These are phyloP conservation scores for Hydrocynus forskahlii DNA, from an alignment of 2,797 vertebrate species.

Conservation along the genomic window DNA sequence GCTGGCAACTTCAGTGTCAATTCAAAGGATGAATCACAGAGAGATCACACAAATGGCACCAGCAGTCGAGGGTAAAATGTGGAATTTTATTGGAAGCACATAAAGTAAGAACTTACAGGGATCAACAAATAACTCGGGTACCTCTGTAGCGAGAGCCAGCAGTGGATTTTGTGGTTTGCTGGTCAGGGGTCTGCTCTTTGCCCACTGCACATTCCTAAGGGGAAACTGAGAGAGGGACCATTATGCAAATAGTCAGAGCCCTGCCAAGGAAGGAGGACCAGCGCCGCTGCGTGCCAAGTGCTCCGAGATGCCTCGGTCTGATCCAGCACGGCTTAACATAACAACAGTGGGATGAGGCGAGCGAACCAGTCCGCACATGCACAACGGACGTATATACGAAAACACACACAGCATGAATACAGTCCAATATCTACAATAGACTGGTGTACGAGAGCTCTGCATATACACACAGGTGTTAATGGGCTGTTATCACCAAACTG, in stretches of 20 bases:
- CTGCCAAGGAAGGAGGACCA: conserved; percentile 74
- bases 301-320: conserved; percentile 76
- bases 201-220: conserved; percentile 72
- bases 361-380: conserved; percentile 3
- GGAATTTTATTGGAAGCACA: conserved; percentile 55
- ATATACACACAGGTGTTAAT: neutral
- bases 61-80: conserved; percentile 29
- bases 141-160: conserved; percentile 61
- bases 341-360: conserved; percentile 43
- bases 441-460: neutral
- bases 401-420: neutral
- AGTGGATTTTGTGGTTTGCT: conserved; percentile 71
- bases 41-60: conserved; percentile 53
- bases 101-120: conserved; percentile 33
- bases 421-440: neutral
- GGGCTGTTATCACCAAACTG: too few species aligned
- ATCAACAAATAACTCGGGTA: conserved; percentile 62
- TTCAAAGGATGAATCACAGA: conserved; percentile 49
- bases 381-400: neutral
- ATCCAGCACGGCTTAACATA: conserved; percentile 68
- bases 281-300: conserved; percentile 70
- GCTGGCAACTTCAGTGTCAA: conserved; percentile 60
- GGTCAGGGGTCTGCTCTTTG: conserved; percentile 60
- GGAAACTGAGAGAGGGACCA: conserved; percentile 72
- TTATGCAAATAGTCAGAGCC: conserved; percentile 81